Conservation (phyloP, 2,888 invertebrate species). For the Timema cristinae region DNA sequence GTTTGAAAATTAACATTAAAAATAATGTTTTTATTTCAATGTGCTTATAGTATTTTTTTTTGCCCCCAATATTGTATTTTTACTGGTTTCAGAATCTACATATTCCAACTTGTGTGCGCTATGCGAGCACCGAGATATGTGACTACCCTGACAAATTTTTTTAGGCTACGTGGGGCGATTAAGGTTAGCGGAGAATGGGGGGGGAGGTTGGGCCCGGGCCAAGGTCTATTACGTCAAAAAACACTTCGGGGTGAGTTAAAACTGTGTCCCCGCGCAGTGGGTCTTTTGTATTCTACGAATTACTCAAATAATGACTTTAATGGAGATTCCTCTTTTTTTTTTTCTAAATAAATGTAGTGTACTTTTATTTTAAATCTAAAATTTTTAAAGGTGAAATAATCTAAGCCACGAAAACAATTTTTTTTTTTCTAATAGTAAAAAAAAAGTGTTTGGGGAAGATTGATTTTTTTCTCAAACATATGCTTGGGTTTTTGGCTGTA, state of each 20-base stretch:
- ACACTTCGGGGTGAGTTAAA: conserved; percentile 65
- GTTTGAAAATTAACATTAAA: not conserved
- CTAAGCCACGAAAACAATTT: too few relatives aligned
- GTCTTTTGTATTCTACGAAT: too few relatives aligned
- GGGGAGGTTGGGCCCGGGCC: conserved; percentile 85
- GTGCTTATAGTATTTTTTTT: not conserved
- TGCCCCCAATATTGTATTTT: too few relatives aligned
- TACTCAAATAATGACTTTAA: too few relatives aligned
- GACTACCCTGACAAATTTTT: conserved; percentile 77
- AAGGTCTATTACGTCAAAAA: conserved; percentile 75
- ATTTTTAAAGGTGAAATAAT: too few relatives aligned
- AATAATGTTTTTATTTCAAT: not conserved
- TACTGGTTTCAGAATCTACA: conserved; percentile 48
- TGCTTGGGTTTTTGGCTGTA: too few relatives aligned
- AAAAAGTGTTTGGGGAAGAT: too few relatives aligned
- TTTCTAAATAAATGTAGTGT: too few relatives aligned
- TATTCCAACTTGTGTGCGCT: conserved; percentile 75
- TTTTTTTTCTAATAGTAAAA: too few relatives aligned
- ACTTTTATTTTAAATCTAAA: too few relatives aligned
- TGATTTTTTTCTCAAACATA: too few relatives aligned
- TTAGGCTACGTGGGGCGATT: conserved; percentile 83
- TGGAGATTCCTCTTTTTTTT: too few relatives aligned
- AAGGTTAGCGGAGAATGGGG: conserved; percentile 71
- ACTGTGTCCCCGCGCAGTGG: not conserved
- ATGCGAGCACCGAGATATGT: conserved; percentile 71